phyloP scores from a whole-genome alignment of 23 tunicate genomes.

The Diplosoma virens region DNA sequence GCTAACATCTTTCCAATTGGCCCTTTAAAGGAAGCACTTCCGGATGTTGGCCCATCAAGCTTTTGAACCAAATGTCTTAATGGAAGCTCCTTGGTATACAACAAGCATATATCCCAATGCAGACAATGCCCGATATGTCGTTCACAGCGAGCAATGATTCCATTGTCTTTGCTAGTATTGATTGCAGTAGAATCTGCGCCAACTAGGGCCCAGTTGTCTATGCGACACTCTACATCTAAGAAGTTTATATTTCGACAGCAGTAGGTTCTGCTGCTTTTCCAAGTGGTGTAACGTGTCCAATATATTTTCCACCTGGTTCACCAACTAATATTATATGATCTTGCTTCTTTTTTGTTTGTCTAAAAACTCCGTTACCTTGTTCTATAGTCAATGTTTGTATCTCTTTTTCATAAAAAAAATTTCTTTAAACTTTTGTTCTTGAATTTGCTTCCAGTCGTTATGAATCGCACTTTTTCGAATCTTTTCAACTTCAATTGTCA shows the following conservation, averaged over 20 bases:
- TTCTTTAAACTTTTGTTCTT: neutral
- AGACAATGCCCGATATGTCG: constrained; percentile 3
- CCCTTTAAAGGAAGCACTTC: constrained; percentile 19
- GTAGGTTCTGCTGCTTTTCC: constrained; percentile 18
- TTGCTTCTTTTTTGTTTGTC: neutral
- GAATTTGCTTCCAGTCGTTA: neutral
- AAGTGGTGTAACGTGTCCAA: constrained; percentile 4
- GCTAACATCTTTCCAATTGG: constrained; percentile 12
- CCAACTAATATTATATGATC: constrained; percentile 13
- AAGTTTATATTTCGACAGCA: neutral
- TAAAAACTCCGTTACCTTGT: neutral
- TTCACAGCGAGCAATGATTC: constrained; percentile 10
- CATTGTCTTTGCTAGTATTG: constrained; percentile 6
- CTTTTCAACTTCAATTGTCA: constrained; percentile 9
- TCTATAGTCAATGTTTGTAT: constrained; percentile 14
- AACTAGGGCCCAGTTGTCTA: constrained; percentile 3
- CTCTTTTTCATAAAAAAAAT: neutral
- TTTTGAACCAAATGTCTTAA: constrained; percentile 1
- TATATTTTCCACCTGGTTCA: constrained; percentile 2
- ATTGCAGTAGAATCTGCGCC: constrained; percentile 8
- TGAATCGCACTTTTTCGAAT: neutral
- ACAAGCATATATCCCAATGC: constrained; percentile 5
- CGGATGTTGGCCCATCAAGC: constrained; percentile 14
- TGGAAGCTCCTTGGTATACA: constrained; percentile 23
- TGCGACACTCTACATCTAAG: neutral